Evolutionary conservation across 2,113 vertebrate species (phyloP).

Genomic region (Trematocara zebra): DNA sequence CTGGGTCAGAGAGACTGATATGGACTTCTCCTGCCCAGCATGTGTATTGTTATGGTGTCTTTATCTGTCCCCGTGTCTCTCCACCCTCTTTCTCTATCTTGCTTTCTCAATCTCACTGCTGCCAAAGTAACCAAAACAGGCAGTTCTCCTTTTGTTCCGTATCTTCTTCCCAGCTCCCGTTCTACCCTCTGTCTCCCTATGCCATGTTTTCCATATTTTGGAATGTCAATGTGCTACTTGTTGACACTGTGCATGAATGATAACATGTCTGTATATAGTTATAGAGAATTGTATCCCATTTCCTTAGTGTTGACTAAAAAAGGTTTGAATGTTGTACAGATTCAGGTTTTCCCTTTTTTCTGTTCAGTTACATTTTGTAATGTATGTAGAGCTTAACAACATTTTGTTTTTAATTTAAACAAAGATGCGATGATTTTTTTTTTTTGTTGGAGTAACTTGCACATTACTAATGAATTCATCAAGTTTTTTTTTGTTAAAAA

Average conservation of each 20-base stretch:
- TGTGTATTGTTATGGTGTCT: conserved; percentile 65
- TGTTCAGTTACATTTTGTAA: conserved; percentile 16
- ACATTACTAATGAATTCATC: conserved; percentile 52
- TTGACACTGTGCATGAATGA: conserved; percentile 80
- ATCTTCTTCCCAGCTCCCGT: not conserved
- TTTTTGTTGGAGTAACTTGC: conserved; percentile 51
- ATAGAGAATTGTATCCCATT: conserved; percentile 70
- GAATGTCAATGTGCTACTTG: conserved; percentile 80
- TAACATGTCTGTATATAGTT: conserved; percentile 79
- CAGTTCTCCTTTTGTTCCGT: conserved; percentile 12
- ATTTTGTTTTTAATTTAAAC: conserved; percentile 41
- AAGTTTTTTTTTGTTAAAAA: conserved; percentile 42
- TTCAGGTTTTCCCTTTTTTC: conserved; percentile 43
- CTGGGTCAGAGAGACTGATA: conserved; percentile 57
- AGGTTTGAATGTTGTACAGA: conserved; percentile 73
- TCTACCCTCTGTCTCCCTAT: not conserved
- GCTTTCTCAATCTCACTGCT: conserved; percentile 21
- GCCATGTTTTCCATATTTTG: conserved; percentile 69
- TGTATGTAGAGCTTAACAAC: conserved; percentile 28
- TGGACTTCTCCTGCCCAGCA: conserved; percentile 63
- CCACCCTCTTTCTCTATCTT: not conserved
- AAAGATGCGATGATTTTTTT: not conserved
- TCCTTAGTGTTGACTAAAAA: conserved; percentile 55
- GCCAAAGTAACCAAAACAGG: conserved; percentile 41
- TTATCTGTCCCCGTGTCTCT: conserved; percentile 40